Evolutionary conservation across 2,797 vertebrate species (phyloP).

Genomic region (Halcyon smyrnensis): DNA sequence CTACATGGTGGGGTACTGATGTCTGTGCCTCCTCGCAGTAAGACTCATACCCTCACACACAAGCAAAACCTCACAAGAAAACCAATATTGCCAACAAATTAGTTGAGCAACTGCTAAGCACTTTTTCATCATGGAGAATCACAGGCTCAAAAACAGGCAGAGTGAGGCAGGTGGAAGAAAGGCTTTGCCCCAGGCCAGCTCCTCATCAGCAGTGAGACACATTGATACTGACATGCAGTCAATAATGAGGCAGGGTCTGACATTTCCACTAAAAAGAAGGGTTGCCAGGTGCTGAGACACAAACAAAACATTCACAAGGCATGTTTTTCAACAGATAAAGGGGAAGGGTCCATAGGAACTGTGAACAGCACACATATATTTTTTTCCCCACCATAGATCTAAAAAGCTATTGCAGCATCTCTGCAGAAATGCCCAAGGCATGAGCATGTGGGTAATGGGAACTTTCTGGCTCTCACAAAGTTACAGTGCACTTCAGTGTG

Average conservation of each 20-base stretch:
- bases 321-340: neutral
- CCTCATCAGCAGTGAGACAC: neutral
- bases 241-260: neutral
- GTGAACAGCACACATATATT: neutral
- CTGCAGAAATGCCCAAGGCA: neutral
- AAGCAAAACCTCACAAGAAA: neutral
- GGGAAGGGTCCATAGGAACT: neutral
- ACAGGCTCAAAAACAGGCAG: neutral
- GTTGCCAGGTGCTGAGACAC: neutral
- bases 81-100: neutral
- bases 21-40: neutral
- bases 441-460: neutral
- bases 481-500: neutral
- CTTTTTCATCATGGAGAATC: neutral
- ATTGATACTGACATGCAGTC: neutral
- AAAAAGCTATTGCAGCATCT: neutral
- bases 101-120: neutral
- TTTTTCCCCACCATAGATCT: neutral
- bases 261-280: neutral
- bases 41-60: neutral
- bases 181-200: neutral
- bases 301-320: neutral
- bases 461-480: neutral
- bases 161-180: neutral
- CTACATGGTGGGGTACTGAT: neutral